A percentile compares a stretch with the other conserved stretches of the same genome.
Evolutionary conservation across 1,140 invertebrate genomes (phyloP).

Genomic region (Plectrocnemia conspersa): DNA sequence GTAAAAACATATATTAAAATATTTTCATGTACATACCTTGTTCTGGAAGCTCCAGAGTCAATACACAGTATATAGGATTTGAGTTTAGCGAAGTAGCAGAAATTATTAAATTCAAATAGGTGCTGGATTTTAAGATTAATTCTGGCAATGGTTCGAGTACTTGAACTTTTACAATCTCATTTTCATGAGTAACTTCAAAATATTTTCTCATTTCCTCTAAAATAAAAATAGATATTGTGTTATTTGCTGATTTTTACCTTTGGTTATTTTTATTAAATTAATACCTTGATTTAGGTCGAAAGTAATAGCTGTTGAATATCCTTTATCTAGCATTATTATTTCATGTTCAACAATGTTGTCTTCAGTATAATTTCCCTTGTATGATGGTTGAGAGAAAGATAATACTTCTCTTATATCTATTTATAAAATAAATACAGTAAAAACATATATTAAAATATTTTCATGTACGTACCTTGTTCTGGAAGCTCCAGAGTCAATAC

Average conservation of each 20-base stretch:
- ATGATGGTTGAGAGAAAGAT: too few relatives aligned
- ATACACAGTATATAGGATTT: neutral
- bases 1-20: too few relatives aligned
- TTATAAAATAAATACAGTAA: too few relatives aligned
- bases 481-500: constrained; percentile 2
- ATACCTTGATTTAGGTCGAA: too few relatives aligned
- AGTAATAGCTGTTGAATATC: neutral
- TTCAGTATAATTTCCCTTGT: neutral
- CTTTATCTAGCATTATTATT: neutral
- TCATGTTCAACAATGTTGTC: neutral
- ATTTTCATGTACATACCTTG: too few relatives aligned
- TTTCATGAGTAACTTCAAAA: neutral
- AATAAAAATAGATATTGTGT: neutral
- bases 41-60: constrained; percentile 4
- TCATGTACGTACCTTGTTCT: neutral
- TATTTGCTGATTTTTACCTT: too few relatives aligned
- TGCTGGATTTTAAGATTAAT: neutral
- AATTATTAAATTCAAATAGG: neutral
- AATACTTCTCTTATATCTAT: too few relatives aligned
- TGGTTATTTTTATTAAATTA: neutral
- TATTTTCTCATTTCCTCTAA: neutral
- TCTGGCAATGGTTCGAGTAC: neutral
- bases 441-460: too few relatives aligned
- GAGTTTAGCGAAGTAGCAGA: neutral
- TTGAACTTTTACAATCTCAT: neutral